Percentiles rank a stretch among this genome's conserved stretches.
Evolutionary conservation across 30 jellyfish, hydroid and myxozoan genomes (phyloP).

Genomic region (Pseudorhiza aurosa): DNA sequence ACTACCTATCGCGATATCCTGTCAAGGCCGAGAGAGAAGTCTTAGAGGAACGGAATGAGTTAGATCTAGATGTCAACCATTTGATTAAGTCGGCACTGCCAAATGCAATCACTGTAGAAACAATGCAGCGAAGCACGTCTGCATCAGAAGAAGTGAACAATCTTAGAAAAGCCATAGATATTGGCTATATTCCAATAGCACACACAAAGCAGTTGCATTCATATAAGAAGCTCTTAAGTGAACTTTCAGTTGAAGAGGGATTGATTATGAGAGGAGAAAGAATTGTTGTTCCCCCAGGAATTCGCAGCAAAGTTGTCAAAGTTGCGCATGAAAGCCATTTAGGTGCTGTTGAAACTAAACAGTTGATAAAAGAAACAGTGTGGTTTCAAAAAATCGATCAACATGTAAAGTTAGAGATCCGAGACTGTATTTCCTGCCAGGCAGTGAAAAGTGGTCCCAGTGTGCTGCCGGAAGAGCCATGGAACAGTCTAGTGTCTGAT

Average conservation of each 20-base stretch:
- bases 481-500: conserved; percentile 19
- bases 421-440: conserved; percentile 55
- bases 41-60: conserved; percentile 27
- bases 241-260: conserved; percentile 23
- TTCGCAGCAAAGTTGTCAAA: conserved; percentile 1
- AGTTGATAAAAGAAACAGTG: conserved; percentile 50
- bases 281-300: conserved; percentile 20
- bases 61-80: background rate
- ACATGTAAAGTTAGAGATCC: conserved; percentile 1
- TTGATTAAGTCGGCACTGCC: background rate
- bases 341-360: conserved; percentile 27
- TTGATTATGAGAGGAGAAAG: conserved; percentile 19
- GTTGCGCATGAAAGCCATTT: conserved; percentile 74
- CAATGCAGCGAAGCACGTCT: conserved; percentile 12
- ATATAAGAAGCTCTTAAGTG: conserved; percentile 4
- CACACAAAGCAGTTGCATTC: conserved; percentile 20
- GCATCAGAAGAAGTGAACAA: conserved; percentile 14
- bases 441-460: conserved; percentile 18
- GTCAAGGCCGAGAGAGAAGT: no score
- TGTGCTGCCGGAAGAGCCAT: conserved; percentile 48
- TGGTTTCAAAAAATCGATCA: conserved; percentile 60
- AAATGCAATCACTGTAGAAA: conserved; percentile 14
- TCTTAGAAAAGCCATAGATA: conserved; percentile 21
- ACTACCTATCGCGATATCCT: conserved; percentile 32
- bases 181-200: conserved; percentile 25